phyloP scores from a whole-genome alignment of 2,888 invertebrate species.

The Dendrolimus houi region DNA sequence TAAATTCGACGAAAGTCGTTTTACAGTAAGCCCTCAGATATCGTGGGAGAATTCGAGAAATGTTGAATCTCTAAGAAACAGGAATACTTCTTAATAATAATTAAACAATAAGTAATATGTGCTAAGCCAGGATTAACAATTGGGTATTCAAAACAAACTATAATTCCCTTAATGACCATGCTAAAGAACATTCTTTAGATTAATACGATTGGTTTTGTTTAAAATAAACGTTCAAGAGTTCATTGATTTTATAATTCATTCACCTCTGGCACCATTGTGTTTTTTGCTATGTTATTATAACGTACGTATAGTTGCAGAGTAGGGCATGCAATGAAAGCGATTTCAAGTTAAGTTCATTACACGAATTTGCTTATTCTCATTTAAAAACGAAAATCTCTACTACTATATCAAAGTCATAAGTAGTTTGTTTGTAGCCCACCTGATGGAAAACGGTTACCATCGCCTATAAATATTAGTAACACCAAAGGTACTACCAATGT shows the following conservation, averaged over 20 bases:
- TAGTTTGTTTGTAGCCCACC: too few species aligned
- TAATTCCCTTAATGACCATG: background rate
- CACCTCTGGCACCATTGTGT: background rate
- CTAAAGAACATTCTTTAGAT: background rate
- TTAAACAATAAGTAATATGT: too few species aligned
- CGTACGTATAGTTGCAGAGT: background rate
- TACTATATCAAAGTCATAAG: too few species aligned
- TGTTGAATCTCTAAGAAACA: too few species aligned
- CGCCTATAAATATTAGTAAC: background rate
- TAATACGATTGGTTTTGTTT: background rate
- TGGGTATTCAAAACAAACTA: too few species aligned
- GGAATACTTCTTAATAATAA: too few species aligned
- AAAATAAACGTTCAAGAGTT: background rate
- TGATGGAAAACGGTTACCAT: background rate
- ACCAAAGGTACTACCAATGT: background rate
- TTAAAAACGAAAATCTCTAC: too few species aligned
- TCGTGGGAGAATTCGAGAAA: too few species aligned
- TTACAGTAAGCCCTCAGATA: too few species aligned
- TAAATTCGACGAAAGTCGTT: too few species aligned
- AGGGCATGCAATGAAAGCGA: background rate
- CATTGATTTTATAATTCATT: background rate
- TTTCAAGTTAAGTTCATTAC: background rate
- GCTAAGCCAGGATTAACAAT: too few species aligned
- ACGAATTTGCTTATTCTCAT: too few species aligned
- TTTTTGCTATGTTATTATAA: background rate